Evolutionary conservation across 2,888 invertebrate species (phyloP), one percentile per base, ranked within the genome.

Genomic region (Alcis repandata): DNA sequence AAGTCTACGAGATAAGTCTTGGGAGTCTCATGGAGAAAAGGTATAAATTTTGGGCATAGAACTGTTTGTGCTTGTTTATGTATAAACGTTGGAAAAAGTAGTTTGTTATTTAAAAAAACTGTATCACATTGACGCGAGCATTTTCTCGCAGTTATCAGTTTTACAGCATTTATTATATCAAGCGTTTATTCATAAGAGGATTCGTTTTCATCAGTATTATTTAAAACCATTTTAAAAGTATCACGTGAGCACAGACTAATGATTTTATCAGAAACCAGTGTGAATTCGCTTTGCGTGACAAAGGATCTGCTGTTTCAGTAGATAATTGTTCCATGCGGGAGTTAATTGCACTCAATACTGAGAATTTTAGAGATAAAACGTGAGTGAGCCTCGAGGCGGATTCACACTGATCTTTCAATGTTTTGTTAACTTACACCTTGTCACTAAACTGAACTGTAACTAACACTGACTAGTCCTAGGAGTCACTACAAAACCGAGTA

Each of bases 301-400:
- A 56, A 59, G 53, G 43, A 46, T 49, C 65, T 54, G 51, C 59
- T 63, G 63, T 69, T 71, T 67, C 54, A 63, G 59, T 62, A 59
- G 61, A 70, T 73, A 71, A 73, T 73, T 69, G 59, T 68, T 56
- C 48, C 17, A 69, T 66, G 69, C 63, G 69, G 64, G 71, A 71
- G 68, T 70, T 59, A 70, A 70, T 73, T 70, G 48, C 65, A 54
- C 63, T 70, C 57, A 53, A 63, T 71, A 63, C 71, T 63, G 40
- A 67, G 71, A 71, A 69, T 54, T 68, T 59, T 19, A 41, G 48
- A 32, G 58, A 64, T 67, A 65, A 66, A 65, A 69, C 64, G 65
- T 66, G 60, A 68, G 65, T 66, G 60, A 68, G 57, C 11, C 54
- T 60, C 19, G 48, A 60, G 63, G 67, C 66, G 52, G 67, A 69